Evolutionary conservation across 2,888 invertebrate species (phyloP).

Genomic region (Epinotia ramella): DNA sequence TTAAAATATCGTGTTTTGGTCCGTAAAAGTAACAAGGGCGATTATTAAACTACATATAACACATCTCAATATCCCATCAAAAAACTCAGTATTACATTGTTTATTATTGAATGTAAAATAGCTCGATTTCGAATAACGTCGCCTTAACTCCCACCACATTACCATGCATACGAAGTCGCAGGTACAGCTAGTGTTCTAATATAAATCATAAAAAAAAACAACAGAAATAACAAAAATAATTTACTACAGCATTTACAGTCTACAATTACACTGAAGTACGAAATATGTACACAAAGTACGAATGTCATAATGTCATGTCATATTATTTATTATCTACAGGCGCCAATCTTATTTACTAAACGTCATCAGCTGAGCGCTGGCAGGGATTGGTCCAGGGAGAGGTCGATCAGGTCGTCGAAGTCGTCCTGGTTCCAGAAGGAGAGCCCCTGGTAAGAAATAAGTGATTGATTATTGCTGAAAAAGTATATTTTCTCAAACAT

Average conservation of each 20-base stretch:
- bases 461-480: background rate
- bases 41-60: too few species aligned
- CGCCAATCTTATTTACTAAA: conserved; percentile 20
- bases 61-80: too few species aligned
- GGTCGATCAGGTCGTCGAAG: conserved; percentile 79
- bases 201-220: conserved; percentile 10
- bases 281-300: conserved; percentile 48
- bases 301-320: conserved; percentile 7
- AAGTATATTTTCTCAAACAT: too few species aligned
- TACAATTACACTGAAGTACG: conserved; percentile 39
- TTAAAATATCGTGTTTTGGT: too few species aligned
- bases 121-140: too few species aligned
- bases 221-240: conserved; percentile 53
- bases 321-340: conserved; percentile 1
- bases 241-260: conserved; percentile 48
- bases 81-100: too few species aligned
- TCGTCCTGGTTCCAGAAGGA: conserved; percentile 81
- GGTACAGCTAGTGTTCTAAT: too few species aligned
- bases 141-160: too few species aligned
- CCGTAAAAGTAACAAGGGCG: too few species aligned
- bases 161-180: too few species aligned
- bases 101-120: too few species aligned
- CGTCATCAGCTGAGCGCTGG: conserved; percentile 63
- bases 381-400: conserved; percentile 76
- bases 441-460: conserved; percentile 59